These are phyloP conservation scores for Xenopus laevis DNA, from an alignment of 2,113 vertebrate species.

Conservation along the genomic window DNA sequence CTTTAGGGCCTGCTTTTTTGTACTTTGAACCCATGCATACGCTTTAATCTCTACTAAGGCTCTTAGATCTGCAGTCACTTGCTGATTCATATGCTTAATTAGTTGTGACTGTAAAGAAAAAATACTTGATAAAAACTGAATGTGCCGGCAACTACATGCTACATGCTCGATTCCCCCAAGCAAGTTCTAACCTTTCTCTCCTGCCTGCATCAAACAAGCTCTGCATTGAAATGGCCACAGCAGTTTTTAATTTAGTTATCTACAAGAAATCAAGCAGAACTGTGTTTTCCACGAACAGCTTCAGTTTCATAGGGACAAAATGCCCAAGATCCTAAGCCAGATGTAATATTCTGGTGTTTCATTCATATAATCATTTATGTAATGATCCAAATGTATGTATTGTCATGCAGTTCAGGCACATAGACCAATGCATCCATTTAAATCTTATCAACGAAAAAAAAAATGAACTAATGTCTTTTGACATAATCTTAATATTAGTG, in stretches of 20 bases:
- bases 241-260: constrained; percentile 47
- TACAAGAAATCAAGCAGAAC: constrained; percentile 32
- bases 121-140: constrained; percentile 49
- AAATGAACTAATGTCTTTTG: constrained; percentile 31
- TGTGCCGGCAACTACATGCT: constrained; percentile 49
- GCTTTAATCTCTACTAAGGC: constrained; percentile 32
- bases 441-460: constrained; percentile 50
- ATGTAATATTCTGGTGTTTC: constrained; percentile 8
- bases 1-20: constrained; percentile 21
- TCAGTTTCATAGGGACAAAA: constrained; percentile 7
- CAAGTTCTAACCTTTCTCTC: constrained; percentile 47
- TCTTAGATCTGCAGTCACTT: constrained; percentile 42
- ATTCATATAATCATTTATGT: constrained; percentile 49
- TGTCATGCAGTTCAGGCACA: constrained; percentile 38
- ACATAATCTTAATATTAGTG: constrained; percentile 12
- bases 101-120: constrained; percentile 48
- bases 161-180: constrained; percentile 42
- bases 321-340: constrained; percentile 2
- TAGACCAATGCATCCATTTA: constrained; percentile 31
- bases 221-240: constrained; percentile 27
- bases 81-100: constrained; percentile 56
- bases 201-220: constrained; percentile 27
- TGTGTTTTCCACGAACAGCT: constrained; percentile 12
- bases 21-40: constrained; percentile 28
- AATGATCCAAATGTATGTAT: constrained; percentile 37